Evolutionary conservation across 1,140 invertebrate genomes (phyloP).

Genomic region (Oscheius sp.): DNA sequence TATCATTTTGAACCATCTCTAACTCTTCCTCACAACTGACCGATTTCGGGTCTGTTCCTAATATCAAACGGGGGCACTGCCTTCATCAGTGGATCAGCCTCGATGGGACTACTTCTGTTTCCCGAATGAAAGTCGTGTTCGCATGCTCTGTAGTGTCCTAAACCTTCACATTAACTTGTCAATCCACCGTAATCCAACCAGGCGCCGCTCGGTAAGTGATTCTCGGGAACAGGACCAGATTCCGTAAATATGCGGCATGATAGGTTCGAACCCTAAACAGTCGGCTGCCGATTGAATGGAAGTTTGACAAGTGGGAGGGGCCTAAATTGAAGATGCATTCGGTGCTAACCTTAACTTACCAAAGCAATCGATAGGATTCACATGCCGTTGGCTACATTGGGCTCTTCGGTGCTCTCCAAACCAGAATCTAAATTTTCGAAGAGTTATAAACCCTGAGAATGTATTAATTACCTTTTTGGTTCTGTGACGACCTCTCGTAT

Average conservation of each 20-base stretch:
- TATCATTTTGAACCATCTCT: not conserved
- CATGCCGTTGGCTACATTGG: slow-evolving; percentile 7
- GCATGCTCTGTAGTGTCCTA: slow-evolving; percentile 54
- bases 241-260: slow-evolving; percentile 48
- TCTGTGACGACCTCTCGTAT: slow-evolving; percentile 19
- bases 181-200: slow-evolving; percentile 11
- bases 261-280: slow-evolving; percentile 46
- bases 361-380: slow-evolving; percentile 5
- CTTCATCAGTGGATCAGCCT: slow-evolving; percentile 48
- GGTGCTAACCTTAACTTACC: not conserved
- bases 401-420: slow-evolving; percentile 19
- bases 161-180: slow-evolving; percentile 15
- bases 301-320: slow-evolving; percentile 8
- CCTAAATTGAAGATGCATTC: not conserved
- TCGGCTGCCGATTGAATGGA: slow-evolving; percentile 19
- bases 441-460: not conserved
- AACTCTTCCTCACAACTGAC: not conserved
- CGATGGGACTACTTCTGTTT: slow-evolving; percentile 16
- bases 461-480: slow-evolving; percentile 22
- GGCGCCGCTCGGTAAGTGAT: slow-evolving; percentile 41
- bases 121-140: slow-evolving; percentile 53
- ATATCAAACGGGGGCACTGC: slow-evolving; percentile 47
- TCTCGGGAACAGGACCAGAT: slow-evolving; percentile 49
- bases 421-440: slow-evolving; percentile 14
- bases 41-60: slow-evolving; percentile 45